These are phyloP conservation scores for Aurelia sp. DNA, from an alignment of 30 jellyfish, hydroid and myxozoan species.

Conservation along the genomic window DNA sequence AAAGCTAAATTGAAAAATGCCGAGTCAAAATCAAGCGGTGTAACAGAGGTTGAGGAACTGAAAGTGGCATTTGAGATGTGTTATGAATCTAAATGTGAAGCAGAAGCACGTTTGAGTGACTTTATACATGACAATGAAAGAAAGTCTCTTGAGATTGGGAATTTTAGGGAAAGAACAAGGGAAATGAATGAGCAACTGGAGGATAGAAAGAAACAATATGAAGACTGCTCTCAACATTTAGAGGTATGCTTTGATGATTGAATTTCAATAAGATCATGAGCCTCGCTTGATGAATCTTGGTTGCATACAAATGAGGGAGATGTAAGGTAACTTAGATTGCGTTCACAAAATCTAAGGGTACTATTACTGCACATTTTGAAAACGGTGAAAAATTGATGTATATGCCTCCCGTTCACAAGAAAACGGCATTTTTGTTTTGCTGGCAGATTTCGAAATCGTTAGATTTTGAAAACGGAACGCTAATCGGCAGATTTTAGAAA, in stretches of 20 bases:
- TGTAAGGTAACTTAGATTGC: too few relatives aligned
- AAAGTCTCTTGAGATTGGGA: conserved; percentile 26
- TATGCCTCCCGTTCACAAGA: too few relatives aligned
- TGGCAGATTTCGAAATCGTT: too few relatives aligned
- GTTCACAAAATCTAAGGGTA: too few relatives aligned
- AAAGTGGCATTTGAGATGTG: conserved; percentile 38
- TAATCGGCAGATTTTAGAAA: too few relatives aligned
- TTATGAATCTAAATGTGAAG: conserved; percentile 33
- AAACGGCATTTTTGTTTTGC: too few relatives aligned
- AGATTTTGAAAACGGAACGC: too few relatives aligned
- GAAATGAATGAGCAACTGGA: conserved; percentile 50
- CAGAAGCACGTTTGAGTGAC: conserved; percentile 34
- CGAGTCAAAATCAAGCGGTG: not conserved
- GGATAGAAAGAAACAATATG: conserved; percentile 15
- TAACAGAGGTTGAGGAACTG: conserved; percentile 47
- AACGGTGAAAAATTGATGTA: too few relatives aligned
- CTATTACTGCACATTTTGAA: too few relatives aligned
- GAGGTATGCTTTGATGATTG: conserved; percentile 4
- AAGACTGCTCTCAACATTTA: conserved; percentile 47
- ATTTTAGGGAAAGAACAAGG: conserved; percentile 30
- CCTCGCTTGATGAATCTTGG: too few relatives aligned
- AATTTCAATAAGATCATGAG: too few relatives aligned
- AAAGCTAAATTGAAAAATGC: conserved; percentile 9
- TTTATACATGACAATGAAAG: conserved; percentile 38
- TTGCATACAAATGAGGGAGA: too few relatives aligned